A percentile compares a stretch with the other conserved stretches of the same genome.
These are phyloP conservation scores for Kryptopterus vitreolus DNA, from an alignment of 2,797 vertebrate species.

Conservation along the genomic window DNA sequence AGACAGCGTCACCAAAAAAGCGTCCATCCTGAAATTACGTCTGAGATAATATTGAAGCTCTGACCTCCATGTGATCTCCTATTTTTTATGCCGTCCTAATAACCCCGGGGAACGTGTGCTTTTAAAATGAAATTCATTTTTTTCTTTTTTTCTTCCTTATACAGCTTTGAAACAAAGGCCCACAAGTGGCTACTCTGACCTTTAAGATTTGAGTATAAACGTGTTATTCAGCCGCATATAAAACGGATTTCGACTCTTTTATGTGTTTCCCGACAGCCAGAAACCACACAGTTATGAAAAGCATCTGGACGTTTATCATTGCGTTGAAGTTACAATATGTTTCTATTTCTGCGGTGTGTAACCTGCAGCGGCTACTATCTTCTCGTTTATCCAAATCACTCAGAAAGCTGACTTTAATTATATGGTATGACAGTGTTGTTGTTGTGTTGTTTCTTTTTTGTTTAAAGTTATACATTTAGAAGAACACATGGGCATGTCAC, in stretches of 20 bases:
- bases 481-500: background rate
- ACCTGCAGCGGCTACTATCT: conserved; percentile 6
- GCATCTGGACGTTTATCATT: background rate
- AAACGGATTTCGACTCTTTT: conserved; percentile 28
- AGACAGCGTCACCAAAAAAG: conserved; percentile 3
- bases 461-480: background rate
- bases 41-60: conserved; percentile 26
- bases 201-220: conserved; percentile 50
- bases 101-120: conserved; percentile 26
- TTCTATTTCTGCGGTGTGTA: conserved; percentile 2
- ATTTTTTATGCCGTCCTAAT: conserved; percentile 41
- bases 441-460: no score
- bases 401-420: background rate
- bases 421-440: conserved; percentile 3
- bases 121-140: conserved; percentile 44
- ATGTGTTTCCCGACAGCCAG: conserved; percentile 22
- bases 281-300: conserved; percentile 26
- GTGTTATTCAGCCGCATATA: conserved; percentile 34
- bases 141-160: conserved; percentile 24
- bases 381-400: background rate
- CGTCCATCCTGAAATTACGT: conserved; percentile 1
- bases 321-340: conserved; percentile 10
- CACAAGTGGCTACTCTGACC: conserved; percentile 48
- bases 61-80: conserved; percentile 42
- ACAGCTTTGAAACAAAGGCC: conserved; percentile 44